phyloP scores from a whole-genome alignment of 2,888 invertebrate species.

The Pseudeuparius sepicola region DNA sequence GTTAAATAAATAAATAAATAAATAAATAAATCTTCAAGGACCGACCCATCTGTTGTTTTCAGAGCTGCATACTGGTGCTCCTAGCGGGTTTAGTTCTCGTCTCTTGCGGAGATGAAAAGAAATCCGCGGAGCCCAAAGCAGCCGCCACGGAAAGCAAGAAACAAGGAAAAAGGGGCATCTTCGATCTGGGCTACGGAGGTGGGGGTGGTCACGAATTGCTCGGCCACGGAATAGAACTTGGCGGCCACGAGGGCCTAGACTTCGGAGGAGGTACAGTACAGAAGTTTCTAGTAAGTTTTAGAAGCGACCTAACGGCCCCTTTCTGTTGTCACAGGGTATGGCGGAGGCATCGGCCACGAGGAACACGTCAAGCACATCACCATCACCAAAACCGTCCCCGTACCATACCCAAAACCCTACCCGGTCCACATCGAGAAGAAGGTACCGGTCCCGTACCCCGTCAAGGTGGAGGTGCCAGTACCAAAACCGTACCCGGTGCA shows the following conservation, averaged over 20 bases:
- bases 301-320: too few species aligned
- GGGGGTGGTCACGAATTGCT: constrained; percentile 25
- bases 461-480: constrained; percentile 40
- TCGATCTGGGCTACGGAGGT: constrained; percentile 31
- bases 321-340: too few species aligned
- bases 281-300: constrained; percentile 15
- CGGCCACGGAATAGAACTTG: constrained; percentile 22
- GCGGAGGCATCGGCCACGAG: constrained; percentile 19
- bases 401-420: constrained; percentile 45
- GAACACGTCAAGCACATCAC: constrained; percentile 33
- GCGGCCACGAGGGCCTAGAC: constrained; percentile 24
- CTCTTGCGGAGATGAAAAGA: constrained; percentile 30
- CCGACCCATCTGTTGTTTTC: constrained; percentile 23
- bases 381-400: constrained; percentile 37
- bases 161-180: constrained; percentile 32
- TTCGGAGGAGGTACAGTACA: constrained; percentile 20
- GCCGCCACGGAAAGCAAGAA: constrained; percentile 30
- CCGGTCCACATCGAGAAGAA: constrained; percentile 43
- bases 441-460: constrained; percentile 38
- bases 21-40: too few species aligned
- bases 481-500: constrained; percentile 39
- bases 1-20: too few species aligned
- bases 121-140: constrained; percentile 26
- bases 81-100: constrained; percentile 35
- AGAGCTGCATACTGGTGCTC: constrained; percentile 35